A percentile compares a stretch with the other conserved stretches of the same genome.
Evolutionary conservation across 2,797 vertebrate species (phyloP).

Genomic region (Silurus lanzhouensis): DNA sequence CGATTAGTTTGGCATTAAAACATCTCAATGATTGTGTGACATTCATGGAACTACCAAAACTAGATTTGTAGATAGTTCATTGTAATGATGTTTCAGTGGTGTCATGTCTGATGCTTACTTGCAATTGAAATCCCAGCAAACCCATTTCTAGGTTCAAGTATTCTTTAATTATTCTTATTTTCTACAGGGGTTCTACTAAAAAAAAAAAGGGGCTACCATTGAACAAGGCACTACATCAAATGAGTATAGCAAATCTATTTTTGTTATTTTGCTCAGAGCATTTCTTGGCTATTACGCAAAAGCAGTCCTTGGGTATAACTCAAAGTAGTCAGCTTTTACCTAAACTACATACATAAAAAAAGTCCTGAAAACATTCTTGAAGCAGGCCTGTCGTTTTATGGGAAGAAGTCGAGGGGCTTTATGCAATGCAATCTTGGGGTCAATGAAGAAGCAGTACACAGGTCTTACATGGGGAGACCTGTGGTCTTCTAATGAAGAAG

Average conservation of each 20-base stretch:
- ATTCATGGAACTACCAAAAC: background rate
- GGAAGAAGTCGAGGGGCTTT: too few relatives aligned
- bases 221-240: too few relatives aligned
- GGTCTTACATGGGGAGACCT: background rate
- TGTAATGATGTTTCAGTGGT: background rate
- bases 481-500: background rate
- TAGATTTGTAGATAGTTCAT: background rate
- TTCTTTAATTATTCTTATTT: background rate
- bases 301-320: too few relatives aligned
- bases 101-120: background rate
- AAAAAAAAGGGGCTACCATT: too few relatives aligned
- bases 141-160: background rate
- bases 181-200: too few relatives aligned
- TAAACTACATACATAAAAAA: too few relatives aligned
- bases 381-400: too few relatives aligned
- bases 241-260: background rate
- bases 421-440: background rate
- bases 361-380: background rate
- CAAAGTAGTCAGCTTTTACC: too few relatives aligned
- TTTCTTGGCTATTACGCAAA: background rate
- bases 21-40: background rate
- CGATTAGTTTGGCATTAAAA: background rate
- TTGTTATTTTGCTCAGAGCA: background rate
- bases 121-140: background rate
- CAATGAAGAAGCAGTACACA: background rate